A percentile compares a stretch with the other conserved stretches of the same genome.
phyloP scores from a whole-genome alignment of 2,113 vertebrate species.

The Herpetotheres cachinnans region DNA sequence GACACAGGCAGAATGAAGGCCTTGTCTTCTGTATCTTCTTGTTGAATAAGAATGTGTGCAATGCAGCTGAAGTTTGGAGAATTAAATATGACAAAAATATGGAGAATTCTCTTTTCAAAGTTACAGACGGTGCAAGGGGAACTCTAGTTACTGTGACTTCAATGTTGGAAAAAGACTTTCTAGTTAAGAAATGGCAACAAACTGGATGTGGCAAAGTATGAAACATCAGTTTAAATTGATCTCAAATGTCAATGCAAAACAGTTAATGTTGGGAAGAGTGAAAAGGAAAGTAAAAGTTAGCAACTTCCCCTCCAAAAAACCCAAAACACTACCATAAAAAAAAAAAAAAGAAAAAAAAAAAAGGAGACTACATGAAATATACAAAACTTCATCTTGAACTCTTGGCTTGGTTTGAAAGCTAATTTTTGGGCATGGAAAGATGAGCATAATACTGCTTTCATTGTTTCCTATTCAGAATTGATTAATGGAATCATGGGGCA shows the following conservation, averaged over 20 bases:
- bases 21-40: neutral
- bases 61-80: neutral
- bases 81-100: neutral
- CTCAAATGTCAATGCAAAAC: neutral
- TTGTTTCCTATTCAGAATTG: neutral
- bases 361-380: too few species aligned
- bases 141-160: neutral
- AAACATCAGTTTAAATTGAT: neutral
- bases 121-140: neutral
- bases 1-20: neutral
- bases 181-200: neutral
- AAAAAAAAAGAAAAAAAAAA: too few species aligned
- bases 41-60: neutral
- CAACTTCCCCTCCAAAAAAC: neutral
- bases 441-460: neutral
- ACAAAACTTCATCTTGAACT: neutral
- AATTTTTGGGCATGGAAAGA: neutral
- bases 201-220: neutral
- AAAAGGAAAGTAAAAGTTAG: neutral
- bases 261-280: neutral
- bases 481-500: rapidly evolving
- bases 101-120: neutral
- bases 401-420: neutral
- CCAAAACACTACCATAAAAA: too few species aligned
- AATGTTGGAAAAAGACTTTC: neutral